These are phyloP conservation scores for Caenorhabditis afra DNA, from an alignment of 2,888 invertebrate species.

Conservation along the genomic window DNA sequence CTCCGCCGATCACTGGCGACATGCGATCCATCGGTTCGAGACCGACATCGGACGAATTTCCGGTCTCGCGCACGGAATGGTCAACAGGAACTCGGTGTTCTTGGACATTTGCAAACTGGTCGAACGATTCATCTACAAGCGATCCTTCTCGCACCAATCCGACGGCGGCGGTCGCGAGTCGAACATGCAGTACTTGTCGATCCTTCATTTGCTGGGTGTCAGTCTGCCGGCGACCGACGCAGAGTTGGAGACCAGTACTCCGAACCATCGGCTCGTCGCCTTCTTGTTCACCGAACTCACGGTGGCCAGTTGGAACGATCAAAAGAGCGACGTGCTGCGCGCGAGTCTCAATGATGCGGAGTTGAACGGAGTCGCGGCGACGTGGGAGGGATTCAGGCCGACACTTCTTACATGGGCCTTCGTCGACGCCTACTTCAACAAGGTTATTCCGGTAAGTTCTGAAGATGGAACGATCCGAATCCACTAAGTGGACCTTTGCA, in stretches of 20 bases:
- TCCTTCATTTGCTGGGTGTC: slow-evolving; percentile 66
- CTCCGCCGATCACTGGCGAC: slow-evolving; percentile 92
- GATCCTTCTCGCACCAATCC: slow-evolving; percentile 96
- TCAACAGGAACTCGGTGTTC: slow-evolving; percentile 58
- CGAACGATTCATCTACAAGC: slow-evolving; percentile 62
- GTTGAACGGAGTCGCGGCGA: slow-evolving; percentile 7
- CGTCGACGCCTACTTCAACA: slow-evolving; percentile 65
- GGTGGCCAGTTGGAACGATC: slow-evolving; percentile 62
- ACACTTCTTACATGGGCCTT: slow-evolving; percentile 66
- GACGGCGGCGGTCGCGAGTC: slow-evolving; percentile 85
- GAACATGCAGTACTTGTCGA: slow-evolving; percentile 90
- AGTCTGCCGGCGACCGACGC: slow-evolving; percentile 53
- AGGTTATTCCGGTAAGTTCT: slow-evolving; percentile 62
- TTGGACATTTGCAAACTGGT: slow-evolving; percentile 65
- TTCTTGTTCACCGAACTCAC: slow-evolving; percentile 68
- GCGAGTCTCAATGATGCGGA: slow-evolving; percentile 51
- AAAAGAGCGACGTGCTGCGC: slow-evolving; percentile 58
- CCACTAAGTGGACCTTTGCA: no score
- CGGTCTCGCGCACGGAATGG: slow-evolving; percentile 85
- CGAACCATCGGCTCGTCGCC: slow-evolving; percentile 52
- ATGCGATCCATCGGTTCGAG: slow-evolving; percentile 85
- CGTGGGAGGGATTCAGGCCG: slow-evolving; percentile 41
- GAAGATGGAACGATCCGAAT: no score
- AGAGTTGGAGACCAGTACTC: slow-evolving; percentile 15
- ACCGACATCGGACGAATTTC: slow-evolving; percentile 51